phyloP scores from a whole-genome alignment of 2,888 invertebrate species.

The Caprella mutica region DNA sequence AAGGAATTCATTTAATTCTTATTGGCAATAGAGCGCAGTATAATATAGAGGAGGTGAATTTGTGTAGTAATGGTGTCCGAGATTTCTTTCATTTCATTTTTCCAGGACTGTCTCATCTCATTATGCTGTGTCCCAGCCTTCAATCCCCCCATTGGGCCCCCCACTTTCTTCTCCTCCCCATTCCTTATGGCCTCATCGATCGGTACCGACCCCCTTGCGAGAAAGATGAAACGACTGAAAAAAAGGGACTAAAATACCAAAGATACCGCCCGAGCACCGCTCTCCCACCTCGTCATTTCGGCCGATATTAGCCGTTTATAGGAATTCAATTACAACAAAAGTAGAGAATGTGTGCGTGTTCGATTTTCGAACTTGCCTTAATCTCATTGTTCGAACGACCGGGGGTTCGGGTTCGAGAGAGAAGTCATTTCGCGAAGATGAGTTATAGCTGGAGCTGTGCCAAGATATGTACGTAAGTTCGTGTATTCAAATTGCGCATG shows the following conservation, averaged over 20 bases:
- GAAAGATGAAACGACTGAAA: not conserved
- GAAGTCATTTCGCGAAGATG: not conserved
- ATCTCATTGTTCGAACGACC: too few species aligned
- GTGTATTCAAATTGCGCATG: constrained; percentile 12
- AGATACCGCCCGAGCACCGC: constrained; percentile 11
- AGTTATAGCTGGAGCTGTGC: not conserved
- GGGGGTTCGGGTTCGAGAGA: not conserved
- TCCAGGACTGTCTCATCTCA: too few species aligned
- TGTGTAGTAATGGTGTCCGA: too few species aligned
- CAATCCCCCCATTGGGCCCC: too few species aligned
- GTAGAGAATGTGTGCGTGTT: not conserved
- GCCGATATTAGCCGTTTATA: constrained; percentile 9
- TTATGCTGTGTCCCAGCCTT: too few species aligned
- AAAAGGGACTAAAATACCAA: constrained; percentile 3
- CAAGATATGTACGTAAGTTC: too few species aligned
- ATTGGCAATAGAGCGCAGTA: too few species aligned
- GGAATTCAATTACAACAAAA: constrained; percentile 8
- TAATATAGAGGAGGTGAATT: too few species aligned
- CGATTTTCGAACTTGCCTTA: too few species aligned
- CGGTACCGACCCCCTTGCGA: not conserved
- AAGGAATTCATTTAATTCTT: too few species aligned
- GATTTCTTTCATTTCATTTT: too few species aligned
- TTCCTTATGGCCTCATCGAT: constrained; percentile 11
- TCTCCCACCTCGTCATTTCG: constrained; percentile 9
- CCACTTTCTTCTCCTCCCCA: constrained; percentile 4